phyloP scores from a whole-genome alignment of 30 jellyfish, hydroid and myxozoan genomes.

The Aurelia aurita region DNA sequence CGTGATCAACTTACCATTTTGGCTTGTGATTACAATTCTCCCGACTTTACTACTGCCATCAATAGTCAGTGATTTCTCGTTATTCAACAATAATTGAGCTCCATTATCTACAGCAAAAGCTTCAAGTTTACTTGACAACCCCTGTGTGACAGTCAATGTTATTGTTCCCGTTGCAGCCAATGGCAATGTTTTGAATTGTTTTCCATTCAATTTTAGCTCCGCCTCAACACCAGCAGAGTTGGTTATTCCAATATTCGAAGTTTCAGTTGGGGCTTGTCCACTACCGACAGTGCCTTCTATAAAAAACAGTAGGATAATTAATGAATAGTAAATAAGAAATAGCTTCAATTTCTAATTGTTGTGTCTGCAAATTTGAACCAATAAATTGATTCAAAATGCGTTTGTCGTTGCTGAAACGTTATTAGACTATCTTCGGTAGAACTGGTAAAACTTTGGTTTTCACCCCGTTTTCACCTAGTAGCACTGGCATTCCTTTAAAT shows the following conservation, averaged over 20 bases:
- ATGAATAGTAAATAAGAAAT: no score
- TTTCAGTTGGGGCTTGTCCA: slow-evolving; percentile 17
- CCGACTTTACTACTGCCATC: slow-evolving; percentile 8
- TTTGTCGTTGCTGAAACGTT: no score
- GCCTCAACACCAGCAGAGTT: slow-evolving; percentile 88
- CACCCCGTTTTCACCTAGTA: no score
- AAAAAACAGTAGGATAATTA: no score
- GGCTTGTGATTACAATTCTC: slow-evolving; percentile 53
- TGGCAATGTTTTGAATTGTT: slow-evolving; percentile 62
- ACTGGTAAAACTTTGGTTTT: no score
- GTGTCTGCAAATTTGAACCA: no score
- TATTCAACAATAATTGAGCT: slow-evolving; percentile 56
- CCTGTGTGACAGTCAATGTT: slow-evolving; percentile 28
- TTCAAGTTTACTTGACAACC: slow-evolving; percentile 40
- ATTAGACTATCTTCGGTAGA: no score
- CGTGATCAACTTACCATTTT: slow-evolving; percentile 32
- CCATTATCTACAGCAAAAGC: slow-evolving; percentile 66
- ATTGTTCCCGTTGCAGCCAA: slow-evolving; percentile 68
- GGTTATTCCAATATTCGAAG: slow-evolving; percentile 28
- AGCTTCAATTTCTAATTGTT: no score
- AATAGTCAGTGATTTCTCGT: slow-evolving; percentile 25
- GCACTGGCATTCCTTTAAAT: no score
- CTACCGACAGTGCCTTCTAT: slow-evolving; percentile 5
- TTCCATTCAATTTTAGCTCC: slow-evolving; percentile 68
- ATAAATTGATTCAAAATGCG: no score